These are phyloP conservation scores for Actenoides hombroni DNA, from an alignment of 2,113 vertebrate species.

Conservation along the genomic window DNA sequence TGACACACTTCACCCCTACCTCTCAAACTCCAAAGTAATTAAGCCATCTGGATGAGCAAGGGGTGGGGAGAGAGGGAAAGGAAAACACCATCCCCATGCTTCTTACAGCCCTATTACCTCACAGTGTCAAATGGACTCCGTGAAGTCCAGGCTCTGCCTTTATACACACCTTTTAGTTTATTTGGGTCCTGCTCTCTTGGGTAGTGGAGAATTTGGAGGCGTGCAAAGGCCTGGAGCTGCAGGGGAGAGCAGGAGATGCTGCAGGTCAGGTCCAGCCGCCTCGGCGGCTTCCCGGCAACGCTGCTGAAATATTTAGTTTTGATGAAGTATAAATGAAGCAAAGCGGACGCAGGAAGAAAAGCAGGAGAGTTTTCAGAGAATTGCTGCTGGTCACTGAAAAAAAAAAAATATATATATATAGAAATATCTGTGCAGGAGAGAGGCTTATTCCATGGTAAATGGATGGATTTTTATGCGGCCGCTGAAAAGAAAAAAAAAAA, in stretches of 20 bases:
- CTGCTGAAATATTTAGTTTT: not conserved
- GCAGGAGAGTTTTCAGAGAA: not conserved
- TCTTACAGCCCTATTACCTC: not conserved
- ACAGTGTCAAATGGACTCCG: not conserved
- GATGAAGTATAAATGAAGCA: not conserved
- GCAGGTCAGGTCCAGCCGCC: not conserved
- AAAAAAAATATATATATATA: not conserved
- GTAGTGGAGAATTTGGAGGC: not conserved
- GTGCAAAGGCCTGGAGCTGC: not conserved
- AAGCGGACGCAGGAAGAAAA: not conserved
- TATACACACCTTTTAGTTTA: not conserved
- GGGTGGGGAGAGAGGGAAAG: not conserved
- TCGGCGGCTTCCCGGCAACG: accelerated
- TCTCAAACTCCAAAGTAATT: not conserved
- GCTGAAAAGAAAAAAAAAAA: not conserved
- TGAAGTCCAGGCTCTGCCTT: not conserved
- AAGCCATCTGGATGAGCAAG: not conserved
- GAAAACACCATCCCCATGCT: not conserved
- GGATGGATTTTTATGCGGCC: not conserved
- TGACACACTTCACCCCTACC: not conserved
- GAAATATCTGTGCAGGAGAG: not conserved
- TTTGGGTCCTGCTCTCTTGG: not conserved
- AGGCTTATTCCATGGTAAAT: not conserved
- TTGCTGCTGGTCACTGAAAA: not conserved
- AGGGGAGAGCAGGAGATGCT: not conserved